Conservation (phyloP, 2,888 invertebrate genomes). For the Lasioglossum morio region DNA sequence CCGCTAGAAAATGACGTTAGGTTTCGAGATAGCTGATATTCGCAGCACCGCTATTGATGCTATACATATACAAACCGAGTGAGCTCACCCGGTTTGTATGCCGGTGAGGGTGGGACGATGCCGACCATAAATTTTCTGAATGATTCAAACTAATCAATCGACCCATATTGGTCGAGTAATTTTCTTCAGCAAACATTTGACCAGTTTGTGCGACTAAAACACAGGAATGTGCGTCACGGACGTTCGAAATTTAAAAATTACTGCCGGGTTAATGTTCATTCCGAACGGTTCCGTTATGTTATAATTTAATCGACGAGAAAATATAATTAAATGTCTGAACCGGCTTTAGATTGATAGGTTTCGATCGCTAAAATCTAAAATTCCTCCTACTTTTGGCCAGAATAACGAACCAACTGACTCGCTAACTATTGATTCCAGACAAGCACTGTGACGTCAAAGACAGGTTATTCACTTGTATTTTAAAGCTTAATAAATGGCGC, state of each 20-base stretch:
- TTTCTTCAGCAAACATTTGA: neutral
- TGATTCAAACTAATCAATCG: neutral
- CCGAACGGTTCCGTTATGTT: neutral
- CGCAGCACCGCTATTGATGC: neutral
- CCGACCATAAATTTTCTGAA: neutral
- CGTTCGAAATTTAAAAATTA: neutral
- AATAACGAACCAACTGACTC: neutral
- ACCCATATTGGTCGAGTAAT: neutral
- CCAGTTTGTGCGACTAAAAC: neutral
- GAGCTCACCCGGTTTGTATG: neutral
- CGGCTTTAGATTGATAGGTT: neutral
- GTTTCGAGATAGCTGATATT: neutral
- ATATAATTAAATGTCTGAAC: neutral
- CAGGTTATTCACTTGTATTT: neutral
- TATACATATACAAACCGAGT: neutral
- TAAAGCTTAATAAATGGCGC: neutral
- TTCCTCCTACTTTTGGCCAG: neutral
- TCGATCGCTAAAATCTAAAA: neutral
- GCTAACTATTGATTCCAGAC: neutral
- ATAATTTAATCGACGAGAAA: neutral
- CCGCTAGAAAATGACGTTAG: slow-evolving; percentile 1
- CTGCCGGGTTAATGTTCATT: neutral
- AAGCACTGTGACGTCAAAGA: neutral
- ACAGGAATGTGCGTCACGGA: neutral
- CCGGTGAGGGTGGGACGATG: neutral